Evolutionary conservation across 2,888 invertebrate species (phyloP), one percentile per base, ranked within the genome.

Genomic region (Callyntrura guangdongensis): DNA sequence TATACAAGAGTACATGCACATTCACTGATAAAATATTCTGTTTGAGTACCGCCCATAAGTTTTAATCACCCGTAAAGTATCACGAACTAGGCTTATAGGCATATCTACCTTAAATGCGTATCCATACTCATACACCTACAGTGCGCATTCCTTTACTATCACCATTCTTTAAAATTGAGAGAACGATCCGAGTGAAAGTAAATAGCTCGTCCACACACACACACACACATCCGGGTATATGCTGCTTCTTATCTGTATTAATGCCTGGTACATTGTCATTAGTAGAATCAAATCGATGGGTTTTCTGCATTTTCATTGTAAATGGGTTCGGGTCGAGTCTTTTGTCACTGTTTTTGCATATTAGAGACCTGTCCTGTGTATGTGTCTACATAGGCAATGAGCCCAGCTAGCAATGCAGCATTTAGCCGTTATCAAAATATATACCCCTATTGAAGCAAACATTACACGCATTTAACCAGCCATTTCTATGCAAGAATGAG

Each of bases 11-110:
- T 22, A 49, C 27, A 17, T 74, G 74, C 22, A 74, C n/a, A 36
- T 36, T 79, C 36, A 20, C 53, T 36, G 86, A 86, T 86, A 86
- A 86, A 53, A 64, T 86, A 86, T 86, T 86, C 86, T 79, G 67
- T 53, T 67, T 67, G 86, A 79, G 79, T 79, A 86, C 53, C 53
- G 22, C 14, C 86, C 79, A 86, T 86, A 86, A 86, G 79, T 86
- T 86, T 86, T 86, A 86, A 86, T 79, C 86, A 79, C 79, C 53
- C 36, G 64, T 47, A 45, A 74, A 22, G 69, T 83, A 47, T 67
- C 45, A 36, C 59, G 20, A 81, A 36, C n/a, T 11, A 27, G 45
- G 45, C 45, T 3, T 61, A 17, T 47, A 45, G 36, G 45, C 2
- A 61, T 9, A 59, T 82, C n/a, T 9, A 59, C 49, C 14, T 20